Conservation (phyloP, 1,140 invertebrate genomes). For the Bombus pascuorum region DNA sequence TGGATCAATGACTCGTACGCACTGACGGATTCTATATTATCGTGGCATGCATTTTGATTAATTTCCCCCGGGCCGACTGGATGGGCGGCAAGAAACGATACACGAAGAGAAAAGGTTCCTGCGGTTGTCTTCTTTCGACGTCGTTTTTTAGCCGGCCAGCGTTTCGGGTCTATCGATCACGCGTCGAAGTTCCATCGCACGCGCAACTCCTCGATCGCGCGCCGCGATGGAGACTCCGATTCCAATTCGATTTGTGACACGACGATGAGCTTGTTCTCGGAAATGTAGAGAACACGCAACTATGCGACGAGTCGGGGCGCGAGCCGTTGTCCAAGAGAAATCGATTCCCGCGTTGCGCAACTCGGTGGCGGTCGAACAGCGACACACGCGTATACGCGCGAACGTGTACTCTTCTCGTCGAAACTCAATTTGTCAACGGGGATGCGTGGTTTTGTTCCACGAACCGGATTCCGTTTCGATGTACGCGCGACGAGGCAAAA, state of each 20-base stretch:
- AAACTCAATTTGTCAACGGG: slow-evolving; percentile 78
- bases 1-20: slow-evolving; percentile 56
- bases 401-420: slow-evolving; percentile 61
- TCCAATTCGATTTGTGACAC: too few species aligned
- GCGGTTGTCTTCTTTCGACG: slow-evolving; percentile 11
- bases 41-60: slow-evolving; percentile 62
- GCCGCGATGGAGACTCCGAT: too few species aligned
- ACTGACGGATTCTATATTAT: slow-evolving; percentile 60
- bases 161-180: slow-evolving; percentile 49
- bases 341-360: not conserved
- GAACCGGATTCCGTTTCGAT: slow-evolving; percentile 77
- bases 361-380: slow-evolving; percentile 3
- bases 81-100: slow-evolving; percentile 23
- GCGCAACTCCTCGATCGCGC: too few species aligned
- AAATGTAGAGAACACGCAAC: too few species aligned
- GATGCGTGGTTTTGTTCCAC: slow-evolving; percentile 75
- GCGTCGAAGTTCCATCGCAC: slow-evolving; percentile 16
- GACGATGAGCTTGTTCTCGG: too few species aligned
- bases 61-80: slow-evolving; percentile 26
- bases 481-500: slow-evolving; percentile 72
- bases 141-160: not conserved
- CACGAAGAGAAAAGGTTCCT: slow-evolving; percentile 30
- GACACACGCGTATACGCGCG: slow-evolving; percentile 58
- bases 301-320: not conserved
- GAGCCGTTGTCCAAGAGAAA: not conserved